phyloP scores from a whole-genome alignment of 2,888 invertebrate genomes.

The Thereva nobilitata region DNA sequence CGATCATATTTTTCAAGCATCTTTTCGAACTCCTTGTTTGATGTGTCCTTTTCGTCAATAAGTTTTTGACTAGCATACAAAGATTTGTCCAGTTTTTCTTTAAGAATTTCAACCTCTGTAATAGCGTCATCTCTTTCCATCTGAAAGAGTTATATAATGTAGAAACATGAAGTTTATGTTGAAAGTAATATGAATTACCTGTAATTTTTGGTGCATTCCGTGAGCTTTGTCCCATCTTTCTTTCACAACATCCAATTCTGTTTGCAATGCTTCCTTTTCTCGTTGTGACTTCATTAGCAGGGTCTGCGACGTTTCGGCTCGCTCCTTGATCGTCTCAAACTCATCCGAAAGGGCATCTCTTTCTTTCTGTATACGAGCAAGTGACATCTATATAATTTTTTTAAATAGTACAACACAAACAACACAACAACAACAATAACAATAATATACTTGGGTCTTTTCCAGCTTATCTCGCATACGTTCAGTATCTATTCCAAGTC shows the following conservation, averaged over 20 bases:
- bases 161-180: too few species aligned
- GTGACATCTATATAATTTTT: slow-evolving; percentile 65
- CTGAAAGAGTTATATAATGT: slow-evolving; percentile 55
- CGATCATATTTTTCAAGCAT: slow-evolving; percentile 92
- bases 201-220: slow-evolving; percentile 79
- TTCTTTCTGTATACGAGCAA: slow-evolving; percentile 86
- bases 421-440: slow-evolving; percentile 37
- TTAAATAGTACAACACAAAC: slow-evolving; percentile 44
- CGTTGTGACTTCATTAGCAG: slow-evolving; percentile 81
- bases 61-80: slow-evolving; percentile 81
- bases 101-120: slow-evolving; percentile 82
- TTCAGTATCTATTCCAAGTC: slow-evolving; percentile 81
- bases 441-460: slow-evolving; percentile 74
- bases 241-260: slow-evolving; percentile 83
- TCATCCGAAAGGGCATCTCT: slow-evolving; percentile 82
- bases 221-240: slow-evolving; percentile 89
- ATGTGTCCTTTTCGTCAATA: slow-evolving; percentile 83
- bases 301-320: slow-evolving; percentile 78
- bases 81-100: slow-evolving; percentile 88
- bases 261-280: slow-evolving; percentile 81
- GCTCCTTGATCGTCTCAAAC: slow-evolving; percentile 78
- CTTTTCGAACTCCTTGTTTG: slow-evolving; percentile 90
- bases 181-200: slow-evolving; percentile 60
- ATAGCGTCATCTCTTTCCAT: slow-evolving; percentile 85
- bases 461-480: slow-evolving; percentile 87